phyloP scores from a whole-genome alignment of 2,888 invertebrate genomes.

The Monoplex corrugatus region DNA sequence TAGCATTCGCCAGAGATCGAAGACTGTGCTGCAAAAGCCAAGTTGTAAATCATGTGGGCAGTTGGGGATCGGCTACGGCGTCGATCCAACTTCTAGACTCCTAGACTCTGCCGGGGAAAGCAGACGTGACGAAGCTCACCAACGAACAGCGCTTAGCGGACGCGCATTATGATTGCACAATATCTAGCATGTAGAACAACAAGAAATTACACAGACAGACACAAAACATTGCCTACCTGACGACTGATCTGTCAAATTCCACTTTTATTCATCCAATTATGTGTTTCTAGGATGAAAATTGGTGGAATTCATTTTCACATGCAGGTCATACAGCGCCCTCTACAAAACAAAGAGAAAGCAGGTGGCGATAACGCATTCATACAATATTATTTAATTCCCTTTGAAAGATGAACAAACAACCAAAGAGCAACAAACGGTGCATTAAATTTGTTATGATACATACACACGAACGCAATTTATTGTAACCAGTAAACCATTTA shows the following conservation, averaged over 20 bases:
- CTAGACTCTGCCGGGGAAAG: slow-evolving; percentile 24
- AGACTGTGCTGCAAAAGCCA: too few species aligned
- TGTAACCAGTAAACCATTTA: too few species aligned
- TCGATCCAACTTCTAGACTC: slow-evolving; percentile 27
- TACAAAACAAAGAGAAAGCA: slow-evolving; percentile 53
- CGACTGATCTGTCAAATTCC: slow-evolving; percentile 31
- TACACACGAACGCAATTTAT: too few species aligned
- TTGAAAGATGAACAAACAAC: too few species aligned
- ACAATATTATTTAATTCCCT: slow-evolving; percentile 51
- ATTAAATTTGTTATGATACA: too few species aligned
- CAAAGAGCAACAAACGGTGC: too few species aligned
- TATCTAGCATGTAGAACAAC: not conserved
- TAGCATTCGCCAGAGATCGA: too few species aligned
- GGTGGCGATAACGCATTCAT: slow-evolving; percentile 24
- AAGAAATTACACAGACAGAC: not conserved
- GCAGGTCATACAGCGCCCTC: slow-evolving; percentile 58
- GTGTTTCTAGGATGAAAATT: slow-evolving; percentile 52
- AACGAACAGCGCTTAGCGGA: not conserved
- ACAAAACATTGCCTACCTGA: slow-evolving; percentile 40
- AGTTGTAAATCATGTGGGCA: too few species aligned
- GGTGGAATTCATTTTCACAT: slow-evolving; percentile 55
- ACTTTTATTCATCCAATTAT: slow-evolving; percentile 33
- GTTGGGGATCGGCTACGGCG: not conserved
- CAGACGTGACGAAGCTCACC: slow-evolving; percentile 21
- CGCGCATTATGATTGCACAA: not conserved